Evolutionary conservation across 2,888 invertebrate species (phyloP).

Genomic region (Drosophila parthenogenetica): DNA sequence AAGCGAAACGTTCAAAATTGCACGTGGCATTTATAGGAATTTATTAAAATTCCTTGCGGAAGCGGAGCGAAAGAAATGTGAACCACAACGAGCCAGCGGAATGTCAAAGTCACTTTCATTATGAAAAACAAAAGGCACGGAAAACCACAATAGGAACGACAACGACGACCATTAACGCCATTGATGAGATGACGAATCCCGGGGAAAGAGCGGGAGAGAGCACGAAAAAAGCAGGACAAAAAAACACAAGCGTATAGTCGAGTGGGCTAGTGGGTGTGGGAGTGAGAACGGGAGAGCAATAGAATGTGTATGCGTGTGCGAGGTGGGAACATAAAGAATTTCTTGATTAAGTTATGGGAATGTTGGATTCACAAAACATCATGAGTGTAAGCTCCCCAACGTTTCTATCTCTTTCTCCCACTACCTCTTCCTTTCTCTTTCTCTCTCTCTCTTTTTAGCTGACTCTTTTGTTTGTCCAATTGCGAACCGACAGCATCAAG

Average conservation of each 20-base stretch:
- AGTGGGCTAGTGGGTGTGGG: not conserved
- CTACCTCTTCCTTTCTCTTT: conserved; percentile 3
- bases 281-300: not conserved
- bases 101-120: conserved; percentile 73
- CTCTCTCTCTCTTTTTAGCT: conserved; percentile 2
- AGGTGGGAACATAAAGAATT: conserved; percentile 59
- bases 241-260: not conserved
- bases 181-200: conserved; percentile 38
- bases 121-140: conserved; percentile 52
- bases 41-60: conserved; percentile 46
- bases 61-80: conserved; percentile 8
- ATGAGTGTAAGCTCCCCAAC: conserved; percentile 34
- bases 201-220: not conserved
- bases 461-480: conserved; percentile 17
- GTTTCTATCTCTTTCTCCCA: not conserved
- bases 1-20: conserved; percentile 14
- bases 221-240: not conserved
- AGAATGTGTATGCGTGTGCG: conserved; percentile 1
- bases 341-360: conserved; percentile 78
- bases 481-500: conserved; percentile 41
- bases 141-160: conserved; percentile 54
- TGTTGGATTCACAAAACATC: conserved; percentile 47
- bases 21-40: conserved; percentile 30
- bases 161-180: conserved; percentile 62
- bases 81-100: conserved; percentile 52